phyloP scores from a whole-genome alignment of 2,888 invertebrate species.

The Xylophagus ater region DNA sequence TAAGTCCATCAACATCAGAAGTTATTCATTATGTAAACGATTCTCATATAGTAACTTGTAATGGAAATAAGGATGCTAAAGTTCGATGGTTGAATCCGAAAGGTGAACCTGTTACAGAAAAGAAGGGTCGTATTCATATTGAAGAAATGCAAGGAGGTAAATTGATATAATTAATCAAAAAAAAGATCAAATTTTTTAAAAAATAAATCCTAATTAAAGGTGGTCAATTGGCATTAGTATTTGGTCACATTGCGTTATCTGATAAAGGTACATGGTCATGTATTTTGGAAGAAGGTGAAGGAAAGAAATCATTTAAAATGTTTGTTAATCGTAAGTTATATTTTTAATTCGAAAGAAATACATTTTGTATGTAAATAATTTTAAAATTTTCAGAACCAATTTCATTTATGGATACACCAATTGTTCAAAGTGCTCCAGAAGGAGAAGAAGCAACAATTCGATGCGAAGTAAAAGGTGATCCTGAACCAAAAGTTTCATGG shows the following conservation, averaged over 20 bases:
- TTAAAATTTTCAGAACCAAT: slow-evolving; percentile 40
- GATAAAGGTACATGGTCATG: slow-evolving; percentile 44
- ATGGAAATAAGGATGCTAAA: slow-evolving; percentile 27
- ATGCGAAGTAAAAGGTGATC: slow-evolving; percentile 41
- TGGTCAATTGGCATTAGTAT: slow-evolving; percentile 39
- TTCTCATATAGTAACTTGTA: slow-evolving; percentile 39
- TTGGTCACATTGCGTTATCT: slow-evolving; percentile 38
- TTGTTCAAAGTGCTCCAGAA: slow-evolving; percentile 42
- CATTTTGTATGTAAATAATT: slow-evolving; percentile 1
- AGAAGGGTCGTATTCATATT: slow-evolving; percentile 39
- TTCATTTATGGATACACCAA: slow-evolving; percentile 44
- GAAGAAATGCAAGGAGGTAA: slow-evolving; percentile 33
- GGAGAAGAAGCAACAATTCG: slow-evolving; percentile 39
- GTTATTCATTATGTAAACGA: slow-evolving; percentile 40
- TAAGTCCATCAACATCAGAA: slow-evolving; percentile 32
- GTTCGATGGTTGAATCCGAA: slow-evolving; percentile 38
- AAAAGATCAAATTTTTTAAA: neutral
- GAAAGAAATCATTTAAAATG: slow-evolving; percentile 34
- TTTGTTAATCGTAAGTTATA: slow-evolving; percentile 38
- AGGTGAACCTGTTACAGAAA: slow-evolving; percentile 33
- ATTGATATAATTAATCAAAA: slow-evolving; percentile 10
- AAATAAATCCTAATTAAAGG: neutral
- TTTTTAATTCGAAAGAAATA: slow-evolving; percentile 1
- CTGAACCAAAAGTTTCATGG: slow-evolving; percentile 40
- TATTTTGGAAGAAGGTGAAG: slow-evolving; percentile 28